Conservation (phyloP, 2,797 vertebrate species). For the Schizothorax lantsangensis region DNA sequence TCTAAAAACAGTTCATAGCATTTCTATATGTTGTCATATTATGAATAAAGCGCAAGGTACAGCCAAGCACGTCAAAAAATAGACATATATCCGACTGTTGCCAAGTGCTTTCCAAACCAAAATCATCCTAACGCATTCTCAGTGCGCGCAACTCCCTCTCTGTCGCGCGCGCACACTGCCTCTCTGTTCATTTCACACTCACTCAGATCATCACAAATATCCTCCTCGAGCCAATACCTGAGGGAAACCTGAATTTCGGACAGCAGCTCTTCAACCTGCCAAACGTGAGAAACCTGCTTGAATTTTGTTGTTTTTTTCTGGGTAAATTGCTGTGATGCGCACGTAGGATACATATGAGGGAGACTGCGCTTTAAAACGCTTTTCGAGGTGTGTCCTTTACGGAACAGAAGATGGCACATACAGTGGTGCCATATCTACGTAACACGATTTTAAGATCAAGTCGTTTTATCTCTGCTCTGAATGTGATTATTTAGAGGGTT, state of each 20-base stretch:
- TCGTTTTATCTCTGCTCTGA: background rate
- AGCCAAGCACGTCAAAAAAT: background rate
- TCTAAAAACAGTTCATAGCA: background rate
- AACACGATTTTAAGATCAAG: background rate
- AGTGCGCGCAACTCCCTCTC: constrained; percentile 57
- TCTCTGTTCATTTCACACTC: constrained; percentile 25
- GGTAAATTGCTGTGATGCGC: constrained; percentile 57
- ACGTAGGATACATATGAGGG: constrained; percentile 17
- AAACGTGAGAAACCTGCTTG: constrained; percentile 60
- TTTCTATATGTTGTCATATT: background rate
- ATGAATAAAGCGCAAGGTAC: background rate
- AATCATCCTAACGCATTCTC: constrained; percentile 33
- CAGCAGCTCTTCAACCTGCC: constrained; percentile 64
- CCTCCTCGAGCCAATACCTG: constrained; percentile 50
- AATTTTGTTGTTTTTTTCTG: constrained; percentile 9
- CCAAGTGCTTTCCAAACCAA: constrained; percentile 52
- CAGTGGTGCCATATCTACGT: background rate
- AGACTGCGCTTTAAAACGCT: constrained; percentile 29
- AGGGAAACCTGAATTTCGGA: constrained; percentile 57
- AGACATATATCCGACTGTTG: constrained; percentile 28
- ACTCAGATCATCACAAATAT: constrained; percentile 23
- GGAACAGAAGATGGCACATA: constrained; percentile 13
- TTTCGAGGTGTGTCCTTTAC: constrained; percentile 59
- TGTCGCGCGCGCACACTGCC: constrained; percentile 7
- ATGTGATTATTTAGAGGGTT: background rate